phyloP scores from a whole-genome alignment of 2,797 vertebrate species.

The Bovichtus variegatus region DNA sequence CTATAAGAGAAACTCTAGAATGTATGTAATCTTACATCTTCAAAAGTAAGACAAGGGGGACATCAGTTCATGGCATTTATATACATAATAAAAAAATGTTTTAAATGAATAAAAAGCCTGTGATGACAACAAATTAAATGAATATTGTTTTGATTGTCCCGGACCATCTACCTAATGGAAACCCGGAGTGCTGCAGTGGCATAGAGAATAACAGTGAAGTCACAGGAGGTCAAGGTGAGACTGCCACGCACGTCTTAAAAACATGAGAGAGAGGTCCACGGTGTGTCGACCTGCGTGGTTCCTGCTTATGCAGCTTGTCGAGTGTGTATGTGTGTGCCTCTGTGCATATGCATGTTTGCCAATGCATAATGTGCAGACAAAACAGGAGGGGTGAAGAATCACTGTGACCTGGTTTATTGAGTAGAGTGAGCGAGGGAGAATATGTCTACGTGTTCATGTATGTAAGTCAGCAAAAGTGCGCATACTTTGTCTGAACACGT shows the following conservation, averaged over 20 bases:
- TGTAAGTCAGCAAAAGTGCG: slow-evolving; percentile 59
- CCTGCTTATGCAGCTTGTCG: slow-evolving; percentile 74
- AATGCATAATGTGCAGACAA: slow-evolving; percentile 55
- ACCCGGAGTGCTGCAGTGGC: slow-evolving; percentile 21
- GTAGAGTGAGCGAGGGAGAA: slow-evolving; percentile 13
- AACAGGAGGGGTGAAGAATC: slow-evolving; percentile 39
- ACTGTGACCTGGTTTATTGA: slow-evolving; percentile 50
- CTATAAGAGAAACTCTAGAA: too few relatives aligned
- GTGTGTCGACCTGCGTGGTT: slow-evolving; percentile 54
- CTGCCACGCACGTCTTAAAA: slow-evolving; percentile 74
- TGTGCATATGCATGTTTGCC: slow-evolving; percentile 15
- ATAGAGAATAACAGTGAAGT: slow-evolving; percentile 49
- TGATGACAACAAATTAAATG: slow-evolving; percentile 37
- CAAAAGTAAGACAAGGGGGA: too few relatives aligned
- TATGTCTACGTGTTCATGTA: not conserved
- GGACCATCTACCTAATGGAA: slow-evolving; percentile 43
- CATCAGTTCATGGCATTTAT: too few relatives aligned
- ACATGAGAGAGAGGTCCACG: slow-evolving; percentile 65
- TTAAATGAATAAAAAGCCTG: not conserved
- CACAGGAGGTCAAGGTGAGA: slow-evolving; percentile 76
- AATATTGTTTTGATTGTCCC: slow-evolving; percentile 45
- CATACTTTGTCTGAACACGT: slow-evolving; percentile 41
- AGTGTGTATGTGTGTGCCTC: slow-evolving; percentile 19
- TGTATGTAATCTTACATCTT: too few relatives aligned
- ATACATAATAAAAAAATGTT: too few relatives aligned